Percentiles rank a stretch among this genome's conserved stretches.
These are phyloP conservation scores for Ictalurus furcatus DNA, from an alignment of 2,113 vertebrate genomes.

Conservation along the genomic window DNA sequence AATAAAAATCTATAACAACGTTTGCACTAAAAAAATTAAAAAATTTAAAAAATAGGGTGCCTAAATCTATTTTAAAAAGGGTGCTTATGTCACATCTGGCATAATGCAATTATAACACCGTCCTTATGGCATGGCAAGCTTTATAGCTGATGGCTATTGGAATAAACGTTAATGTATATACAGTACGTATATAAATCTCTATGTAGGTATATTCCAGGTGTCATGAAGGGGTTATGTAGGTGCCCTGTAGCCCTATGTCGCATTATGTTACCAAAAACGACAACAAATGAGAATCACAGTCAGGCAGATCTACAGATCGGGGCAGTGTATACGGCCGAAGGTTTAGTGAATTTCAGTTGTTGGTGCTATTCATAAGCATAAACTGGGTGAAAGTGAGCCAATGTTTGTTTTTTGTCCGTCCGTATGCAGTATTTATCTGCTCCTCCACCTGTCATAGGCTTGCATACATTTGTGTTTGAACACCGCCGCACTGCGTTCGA, in stretches of 20 bases:
- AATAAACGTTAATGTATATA: too few species aligned
- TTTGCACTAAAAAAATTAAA: too few species aligned
- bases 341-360: too few species aligned
- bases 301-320: neutral
- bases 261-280: neutral
- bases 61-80: too few species aligned
- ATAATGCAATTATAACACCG: neutral
- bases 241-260: neutral
- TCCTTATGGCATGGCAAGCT: too few species aligned
- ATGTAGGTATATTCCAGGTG: neutral
- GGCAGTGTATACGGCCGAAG: neutral
- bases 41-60: too few species aligned
- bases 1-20: too few species aligned
- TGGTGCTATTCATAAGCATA: neutral
- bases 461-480: neutral
- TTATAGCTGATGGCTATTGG: too few species aligned
- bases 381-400: neutral
- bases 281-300: neutral
- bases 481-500: neutral
- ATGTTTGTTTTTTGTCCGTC: neutral
- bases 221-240: neutral
- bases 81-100: neutral
- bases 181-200: too few species aligned
- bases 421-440: conserved; percentile 27
- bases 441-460: conserved; percentile 7